Evolutionary conservation across 2,888 invertebrate species (phyloP).

Genomic region (Pocota personata): DNA sequence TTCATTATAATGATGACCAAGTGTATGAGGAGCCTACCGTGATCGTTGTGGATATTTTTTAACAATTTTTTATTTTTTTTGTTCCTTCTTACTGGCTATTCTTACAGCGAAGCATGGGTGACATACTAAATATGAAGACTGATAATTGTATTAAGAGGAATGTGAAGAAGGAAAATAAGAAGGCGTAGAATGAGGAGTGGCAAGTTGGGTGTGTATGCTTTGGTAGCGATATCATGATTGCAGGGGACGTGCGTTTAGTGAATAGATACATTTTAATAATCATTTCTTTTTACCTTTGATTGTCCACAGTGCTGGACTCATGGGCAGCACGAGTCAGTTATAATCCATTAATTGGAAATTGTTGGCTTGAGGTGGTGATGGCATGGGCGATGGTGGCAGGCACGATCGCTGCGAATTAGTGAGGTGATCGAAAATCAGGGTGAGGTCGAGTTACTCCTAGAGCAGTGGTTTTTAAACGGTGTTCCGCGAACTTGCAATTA

Average conservation of each 20-base stretch:
- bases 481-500: not conserved
- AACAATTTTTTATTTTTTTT: not conserved
- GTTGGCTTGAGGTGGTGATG: not conserved
- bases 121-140: conserved; percentile 52
- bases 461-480: not conserved
- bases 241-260: conserved; percentile 6
- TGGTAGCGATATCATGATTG: conserved; percentile 12
- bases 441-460: too few relatives aligned
- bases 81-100: conserved; percentile 13
- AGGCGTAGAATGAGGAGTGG: conserved; percentile 44
- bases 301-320: conserved; percentile 5
- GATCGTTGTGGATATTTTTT: not conserved
- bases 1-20: conserved; percentile 41
- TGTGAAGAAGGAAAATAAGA: conserved; percentile 5
- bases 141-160: conserved; percentile 32
- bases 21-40: conserved; percentile 9
- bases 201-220: conserved; percentile 43
- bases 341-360: conserved; percentile 33
- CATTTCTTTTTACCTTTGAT: conserved; percentile 14
- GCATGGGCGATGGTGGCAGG: not conserved
- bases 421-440: not conserved
- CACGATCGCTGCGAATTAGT: not conserved
- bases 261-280: conserved; percentile 26
- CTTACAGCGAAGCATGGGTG: conserved; percentile 24
- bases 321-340: conserved; percentile 47